phyloP scores from a whole-genome alignment of 2,113 vertebrate species.

The Phalacrocorax brasilianus region DNA sequence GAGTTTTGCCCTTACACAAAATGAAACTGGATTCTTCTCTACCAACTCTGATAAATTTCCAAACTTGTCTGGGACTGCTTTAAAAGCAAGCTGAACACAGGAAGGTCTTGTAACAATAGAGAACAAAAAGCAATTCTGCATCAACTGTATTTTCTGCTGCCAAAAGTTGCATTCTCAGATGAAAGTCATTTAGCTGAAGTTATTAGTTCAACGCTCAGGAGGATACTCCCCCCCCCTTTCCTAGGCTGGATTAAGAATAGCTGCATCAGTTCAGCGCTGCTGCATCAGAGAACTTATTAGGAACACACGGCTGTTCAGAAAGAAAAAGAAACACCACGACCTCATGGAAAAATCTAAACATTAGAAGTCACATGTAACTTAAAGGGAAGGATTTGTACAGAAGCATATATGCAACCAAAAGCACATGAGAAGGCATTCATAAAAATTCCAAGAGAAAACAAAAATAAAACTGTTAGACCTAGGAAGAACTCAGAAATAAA shows the following conservation, averaged over 20 bases:
- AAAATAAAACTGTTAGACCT: slow-evolving; percentile 62
- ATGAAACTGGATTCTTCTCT: neutral
- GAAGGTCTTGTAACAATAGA: neutral
- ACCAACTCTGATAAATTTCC: neutral
- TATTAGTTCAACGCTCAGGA: neutral
- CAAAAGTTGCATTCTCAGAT: neutral
- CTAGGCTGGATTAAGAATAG: neutral
- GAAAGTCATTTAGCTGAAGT: neutral
- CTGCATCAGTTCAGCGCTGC: slow-evolving; percentile 45
- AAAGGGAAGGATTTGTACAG: slow-evolving; percentile 51
- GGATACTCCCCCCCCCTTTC: neutral
- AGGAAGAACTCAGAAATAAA: slow-evolving; percentile 50
- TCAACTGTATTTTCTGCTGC: neutral
- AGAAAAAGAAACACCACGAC: slow-evolving; percentile 59
- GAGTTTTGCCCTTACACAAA: neutral
- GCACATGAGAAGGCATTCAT: slow-evolving; percentile 63
- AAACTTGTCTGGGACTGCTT: neutral
- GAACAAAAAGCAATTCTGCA: neutral
- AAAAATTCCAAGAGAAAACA: slow-evolving; percentile 51
- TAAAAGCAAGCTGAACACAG: neutral
- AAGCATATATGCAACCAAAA: slow-evolving; percentile 49
- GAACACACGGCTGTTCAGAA: slow-evolving; percentile 44
- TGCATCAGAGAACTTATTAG: slow-evolving; percentile 56
- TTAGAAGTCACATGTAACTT: slow-evolving; percentile 1
- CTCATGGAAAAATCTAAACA: slow-evolving; percentile 55